Percentiles rank a stretch among this genome's conserved stretches.
phyloP scores from a whole-genome alignment of 2,888 invertebrate species.

The Notocelia uddmanniana region DNA sequence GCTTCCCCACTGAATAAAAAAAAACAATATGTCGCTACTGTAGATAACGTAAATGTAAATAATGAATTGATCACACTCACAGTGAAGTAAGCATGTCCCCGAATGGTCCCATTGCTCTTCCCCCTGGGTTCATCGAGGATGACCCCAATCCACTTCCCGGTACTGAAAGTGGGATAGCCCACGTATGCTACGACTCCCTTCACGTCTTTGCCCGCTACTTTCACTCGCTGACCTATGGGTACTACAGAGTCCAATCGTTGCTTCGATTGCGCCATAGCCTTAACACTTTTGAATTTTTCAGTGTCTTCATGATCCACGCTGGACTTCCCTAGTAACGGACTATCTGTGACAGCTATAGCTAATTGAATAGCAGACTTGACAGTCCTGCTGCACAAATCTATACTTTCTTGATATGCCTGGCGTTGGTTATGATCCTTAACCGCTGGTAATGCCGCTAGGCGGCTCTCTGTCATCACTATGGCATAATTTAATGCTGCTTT shows the following conservation, averaged over 20 bases:
- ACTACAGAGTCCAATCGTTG: slow-evolving; percentile 58
- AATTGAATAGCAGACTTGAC: slow-evolving; percentile 15
- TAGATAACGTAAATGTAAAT: too few relatives aligned
- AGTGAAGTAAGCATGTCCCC: slow-evolving; percentile 96
- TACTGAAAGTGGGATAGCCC: slow-evolving; percentile 96
- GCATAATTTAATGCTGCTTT: slow-evolving; percentile 23
- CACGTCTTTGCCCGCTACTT: slow-evolving; percentile 94
- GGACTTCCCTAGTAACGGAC: slow-evolving; percentile 49
- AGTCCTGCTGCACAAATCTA: slow-evolving; percentile 14
- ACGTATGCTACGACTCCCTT: slow-evolving; percentile 96
- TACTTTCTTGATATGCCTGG: neutral
- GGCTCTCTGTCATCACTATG: neutral
- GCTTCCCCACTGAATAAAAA: too few relatives aligned
- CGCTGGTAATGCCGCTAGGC: slow-evolving; percentile 6
- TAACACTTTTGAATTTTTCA: neutral
- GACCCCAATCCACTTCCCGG: slow-evolving; percentile 98
- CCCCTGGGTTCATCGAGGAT: slow-evolving; percentile 97
- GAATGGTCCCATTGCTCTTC: slow-evolving; percentile 98
- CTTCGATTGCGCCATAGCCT: neutral
- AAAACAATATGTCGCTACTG: too few relatives aligned
- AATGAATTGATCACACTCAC: too few relatives aligned
- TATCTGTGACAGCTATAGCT: slow-evolving; percentile 20
- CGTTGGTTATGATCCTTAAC: neutral
- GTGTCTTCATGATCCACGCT: neutral
- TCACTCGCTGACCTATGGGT: slow-evolving; percentile 93